Conservation (phyloP, 2,888 invertebrate genomes). For the Stegophylla sp. region DNA sequence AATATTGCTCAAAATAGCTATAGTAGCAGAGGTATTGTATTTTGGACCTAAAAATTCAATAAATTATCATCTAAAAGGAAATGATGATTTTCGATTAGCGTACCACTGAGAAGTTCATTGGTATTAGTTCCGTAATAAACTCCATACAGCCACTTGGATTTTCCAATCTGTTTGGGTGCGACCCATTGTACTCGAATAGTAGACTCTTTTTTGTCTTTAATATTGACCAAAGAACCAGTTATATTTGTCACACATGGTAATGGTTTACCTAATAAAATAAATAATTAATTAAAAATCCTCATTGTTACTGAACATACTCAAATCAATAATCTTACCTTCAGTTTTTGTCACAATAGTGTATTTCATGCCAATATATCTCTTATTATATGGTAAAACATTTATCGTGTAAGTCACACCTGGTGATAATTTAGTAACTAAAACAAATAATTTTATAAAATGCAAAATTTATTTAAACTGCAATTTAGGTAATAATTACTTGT, state of each 20-base stretch:
- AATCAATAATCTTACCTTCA: slow-evolving; percentile 60
- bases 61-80: slow-evolving; percentile 39
- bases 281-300: slow-evolving; percentile 13
- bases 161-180: slow-evolving; percentile 70
- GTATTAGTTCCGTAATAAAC: slow-evolving; percentile 74
- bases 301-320: background rate
- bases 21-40: slow-evolving; percentile 68
- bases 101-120: slow-evolving; percentile 68
- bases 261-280: slow-evolving; percentile 65
- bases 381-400: slow-evolving; percentile 72
- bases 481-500: slow-evolving; percentile 11
- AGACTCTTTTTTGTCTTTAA: slow-evolving; percentile 65
- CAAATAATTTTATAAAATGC: background rate
- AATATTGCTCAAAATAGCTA: slow-evolving; percentile 70
- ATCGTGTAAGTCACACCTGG: slow-evolving; percentile 69
- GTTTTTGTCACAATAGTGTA: slow-evolving; percentile 60
- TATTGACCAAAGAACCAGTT: slow-evolving; percentile 66
- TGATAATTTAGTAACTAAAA: slow-evolving; percentile 69
- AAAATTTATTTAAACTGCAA: slow-evolving; percentile 6
- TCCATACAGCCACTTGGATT: slow-evolving; percentile 72
- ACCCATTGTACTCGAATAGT: slow-evolving; percentile 75
- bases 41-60: slow-evolving; percentile 62
- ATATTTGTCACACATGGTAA: slow-evolving; percentile 68
- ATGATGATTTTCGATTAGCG: slow-evolving; percentile 9
- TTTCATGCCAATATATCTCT: slow-evolving; percentile 68